phyloP scores from a whole-genome alignment of 2,113 vertebrate species.

The Pterocles orientalis region DNA sequence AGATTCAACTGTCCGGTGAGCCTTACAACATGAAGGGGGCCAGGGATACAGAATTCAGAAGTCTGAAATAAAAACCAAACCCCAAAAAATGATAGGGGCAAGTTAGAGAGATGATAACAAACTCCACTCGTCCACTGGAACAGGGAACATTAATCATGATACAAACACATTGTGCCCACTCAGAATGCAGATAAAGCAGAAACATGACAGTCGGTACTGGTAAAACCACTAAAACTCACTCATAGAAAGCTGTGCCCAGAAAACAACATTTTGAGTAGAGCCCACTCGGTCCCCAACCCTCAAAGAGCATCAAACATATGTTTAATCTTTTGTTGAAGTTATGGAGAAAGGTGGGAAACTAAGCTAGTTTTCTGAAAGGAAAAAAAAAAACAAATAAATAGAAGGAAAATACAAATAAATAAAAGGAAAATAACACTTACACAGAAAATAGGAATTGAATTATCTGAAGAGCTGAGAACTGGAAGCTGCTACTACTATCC shows the following conservation, averaged over 20 bases:
- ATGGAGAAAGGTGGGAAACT: background rate
- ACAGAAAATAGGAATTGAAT: background rate
- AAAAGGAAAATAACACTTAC: background rate
- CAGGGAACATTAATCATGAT: background rate
- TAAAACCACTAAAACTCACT: background rate
- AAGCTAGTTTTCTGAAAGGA: background rate
- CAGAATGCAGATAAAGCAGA: background rate
- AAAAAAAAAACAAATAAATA: background rate
- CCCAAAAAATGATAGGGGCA: background rate
- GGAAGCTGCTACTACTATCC: background rate
- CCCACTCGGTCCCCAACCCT: fast-evolving
- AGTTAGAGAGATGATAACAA: background rate
- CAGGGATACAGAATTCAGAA: background rate
- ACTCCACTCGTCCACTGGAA: background rate
- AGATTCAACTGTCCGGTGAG: background rate
- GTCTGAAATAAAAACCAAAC: background rate
- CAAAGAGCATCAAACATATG: background rate
- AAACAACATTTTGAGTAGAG: background rate
- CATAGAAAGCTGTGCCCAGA: background rate
- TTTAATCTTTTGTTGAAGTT: background rate
- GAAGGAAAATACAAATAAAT: no score
- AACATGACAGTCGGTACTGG: background rate
- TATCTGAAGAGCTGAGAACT: background rate
- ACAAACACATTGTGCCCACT: background rate
- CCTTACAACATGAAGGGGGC: fast-evolving